These are phyloP conservation scores for Xiphophorus couchianus DNA, from an alignment of 2,113 vertebrate species.

Conservation along the genomic window DNA sequence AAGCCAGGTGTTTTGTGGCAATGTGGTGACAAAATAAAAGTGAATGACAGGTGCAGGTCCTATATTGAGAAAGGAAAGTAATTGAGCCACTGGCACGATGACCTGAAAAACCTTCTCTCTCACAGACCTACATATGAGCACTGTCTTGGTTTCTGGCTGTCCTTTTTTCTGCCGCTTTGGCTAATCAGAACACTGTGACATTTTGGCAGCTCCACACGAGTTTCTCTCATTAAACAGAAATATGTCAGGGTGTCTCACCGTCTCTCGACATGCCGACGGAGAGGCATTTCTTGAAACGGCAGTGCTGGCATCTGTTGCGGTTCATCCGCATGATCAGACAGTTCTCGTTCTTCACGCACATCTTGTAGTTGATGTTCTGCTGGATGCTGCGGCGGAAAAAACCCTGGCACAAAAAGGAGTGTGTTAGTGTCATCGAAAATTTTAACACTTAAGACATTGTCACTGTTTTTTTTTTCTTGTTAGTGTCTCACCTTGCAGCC, in stretches of 20 bases:
- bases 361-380: constrained; percentile 86
- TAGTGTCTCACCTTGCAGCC: constrained; percentile 81
- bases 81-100: constrained; percentile 68
- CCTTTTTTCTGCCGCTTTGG: constrained; percentile 39
- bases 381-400: constrained; percentile 87
- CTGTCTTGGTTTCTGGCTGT: constrained; percentile 20
- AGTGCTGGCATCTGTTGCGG: constrained; percentile 85
- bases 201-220: constrained; percentile 21
- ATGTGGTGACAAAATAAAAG: constrained; percentile 27
- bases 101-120: constrained; percentile 70
- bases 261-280: constrained; percentile 86
- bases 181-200: constrained; percentile 59
- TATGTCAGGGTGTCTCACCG: constrained; percentile 75
- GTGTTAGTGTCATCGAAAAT: neutral
- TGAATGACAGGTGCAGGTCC: constrained; percentile 41
- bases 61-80: constrained; percentile 45
- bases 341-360: constrained; percentile 85
- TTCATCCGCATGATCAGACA: constrained; percentile 86
- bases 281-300: constrained; percentile 86
- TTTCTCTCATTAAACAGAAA: constrained; percentile 26
- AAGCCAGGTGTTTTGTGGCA: constrained; percentile 45
- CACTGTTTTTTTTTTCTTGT: neutral
- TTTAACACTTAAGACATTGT: neutral
- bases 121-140: constrained; percentile 54
- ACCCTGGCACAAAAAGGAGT: constrained; percentile 66